Percentiles rank a stretch among this genome's conserved stretches.
phyloP scores from a whole-genome alignment of 2,113 vertebrate species.

The Mirza zaza region DNA sequence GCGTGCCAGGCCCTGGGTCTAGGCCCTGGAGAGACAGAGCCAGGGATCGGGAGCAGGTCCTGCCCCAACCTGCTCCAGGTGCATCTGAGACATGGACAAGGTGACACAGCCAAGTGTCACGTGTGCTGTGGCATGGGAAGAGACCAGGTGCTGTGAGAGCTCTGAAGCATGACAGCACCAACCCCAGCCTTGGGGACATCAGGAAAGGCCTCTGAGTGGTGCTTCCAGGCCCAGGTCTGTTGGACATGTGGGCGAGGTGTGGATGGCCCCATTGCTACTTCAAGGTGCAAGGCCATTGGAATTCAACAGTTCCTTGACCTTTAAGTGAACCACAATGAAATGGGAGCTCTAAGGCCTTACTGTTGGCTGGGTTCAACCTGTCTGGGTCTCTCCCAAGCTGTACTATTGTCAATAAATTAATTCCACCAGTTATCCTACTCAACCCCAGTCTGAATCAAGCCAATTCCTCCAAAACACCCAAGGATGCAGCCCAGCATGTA shows the following conservation, averaged over 20 bases:
- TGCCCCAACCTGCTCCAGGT: not conserved
- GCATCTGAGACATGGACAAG: not conserved
- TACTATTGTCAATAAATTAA: not conserved
- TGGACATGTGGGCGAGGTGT: fast-evolving
- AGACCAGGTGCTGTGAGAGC: fast-evolving
- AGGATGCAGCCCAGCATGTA: fast-evolving
- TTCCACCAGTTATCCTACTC: not conserved
- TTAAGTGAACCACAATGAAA: not conserved
- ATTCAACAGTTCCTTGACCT: not conserved
- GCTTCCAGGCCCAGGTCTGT: fast-evolving
- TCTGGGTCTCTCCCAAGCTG: not conserved
- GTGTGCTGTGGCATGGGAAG: fast-evolving
- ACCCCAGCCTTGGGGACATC: not conserved
- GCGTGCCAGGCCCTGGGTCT: not conserved
- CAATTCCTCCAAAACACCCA: not conserved
- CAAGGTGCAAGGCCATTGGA: not conserved
- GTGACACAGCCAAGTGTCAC: fast-evolving
- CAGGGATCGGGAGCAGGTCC: not conserved
- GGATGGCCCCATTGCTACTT: fast-evolving
- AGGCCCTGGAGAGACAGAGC: not conserved
- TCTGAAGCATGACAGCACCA: fast-evolving
- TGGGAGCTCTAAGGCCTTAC: too few species aligned
- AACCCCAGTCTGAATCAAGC: not conserved
- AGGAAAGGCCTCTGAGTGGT: fast-evolving
- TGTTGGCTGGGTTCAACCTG: not conserved